Base-by-base conservation (phyloP, 2,888 invertebrate species). In the Hyposoter dolosus region DNA sequence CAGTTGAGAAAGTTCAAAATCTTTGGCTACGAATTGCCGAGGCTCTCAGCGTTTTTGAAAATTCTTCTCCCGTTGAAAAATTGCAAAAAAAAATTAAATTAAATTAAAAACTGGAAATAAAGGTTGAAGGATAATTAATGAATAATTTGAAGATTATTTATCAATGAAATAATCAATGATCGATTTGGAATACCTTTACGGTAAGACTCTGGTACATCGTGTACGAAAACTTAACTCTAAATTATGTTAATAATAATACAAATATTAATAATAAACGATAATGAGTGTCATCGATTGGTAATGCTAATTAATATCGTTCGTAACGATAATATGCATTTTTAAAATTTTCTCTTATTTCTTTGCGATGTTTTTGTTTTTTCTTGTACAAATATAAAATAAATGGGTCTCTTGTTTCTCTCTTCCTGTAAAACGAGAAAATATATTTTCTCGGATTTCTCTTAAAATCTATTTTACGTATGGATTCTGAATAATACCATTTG, bases 161-260 rank as follows among this genome's bases (percentile, higher is more conserved):
- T 35, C 5, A 35, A 35, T 35, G 2, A 6, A 35, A 35, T 35
- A 35, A 35, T 35, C 35, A 35, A 35, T 92, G 91, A 91, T 92
- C 88, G 89, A 90, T 89, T 79, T 68, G 74, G 75, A 88, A 90
- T 90, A 90, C 89, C 90, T 87, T 89, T 87, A 50, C 83, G 86
- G 86, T 84, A 87, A 84, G 82, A 85, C 82, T 82, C 50, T 50
- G 63, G 82, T 76, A 82, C 74, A 82, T 77, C 78, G 74, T 85
- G 63, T 71, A 85, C 79, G 28, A 45, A 47, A 47, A 19, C 17
- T 63, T 63, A 71, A 40, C 23, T 17, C 43, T 77, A 63, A 23
- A 63, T 32, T 12, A 17, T n/a, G 19, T 32, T 50, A 28, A 32
- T 72, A 15, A 65, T 65, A 12, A 63, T 71, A 60, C 5, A 40